A percentile compares a stretch with the other conserved stretches of the same genome.
Conservation (phyloP, 2,888 invertebrate species). For the Belgica antarctica region DNA sequence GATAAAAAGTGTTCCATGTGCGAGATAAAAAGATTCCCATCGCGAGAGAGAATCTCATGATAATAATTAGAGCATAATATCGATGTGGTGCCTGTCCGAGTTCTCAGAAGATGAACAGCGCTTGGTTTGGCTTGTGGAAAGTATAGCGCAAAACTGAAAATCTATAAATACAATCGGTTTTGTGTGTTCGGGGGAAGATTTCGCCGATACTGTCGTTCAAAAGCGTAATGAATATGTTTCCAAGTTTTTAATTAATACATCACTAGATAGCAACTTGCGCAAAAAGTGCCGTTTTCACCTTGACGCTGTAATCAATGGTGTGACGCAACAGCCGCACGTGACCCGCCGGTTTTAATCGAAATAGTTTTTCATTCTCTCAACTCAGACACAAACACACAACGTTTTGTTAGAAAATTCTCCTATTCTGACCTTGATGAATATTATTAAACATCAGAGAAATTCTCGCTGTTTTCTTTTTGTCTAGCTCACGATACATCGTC, state of each 20-base stretch:
- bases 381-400: conserved; percentile 17
- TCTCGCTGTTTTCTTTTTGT: conserved; percentile 5
- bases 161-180: background rate
- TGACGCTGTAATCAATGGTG: background rate
- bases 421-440: conserved; percentile 34
- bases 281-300: conserved; percentile 30
- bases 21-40: too few relatives aligned
- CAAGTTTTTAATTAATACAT: too few relatives aligned
- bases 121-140: background rate
- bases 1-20: too few relatives aligned
- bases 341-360: conserved; percentile 5
- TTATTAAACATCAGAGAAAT: too few relatives aligned
- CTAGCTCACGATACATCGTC: background rate
- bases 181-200: background rate
- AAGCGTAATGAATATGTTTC: background rate
- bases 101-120: background rate
- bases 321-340: conserved; percentile 18
- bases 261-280: background rate
- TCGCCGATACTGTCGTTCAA: background rate
- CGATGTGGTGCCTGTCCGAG: background rate
- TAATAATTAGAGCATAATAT: background rate
- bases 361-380: conserved; percentile 24
- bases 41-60: too few relatives aligned
- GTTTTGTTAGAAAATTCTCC: conserved; percentile 9
- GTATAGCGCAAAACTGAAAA: background rate